Base-by-base conservation (phyloP, 2,113 vertebrate genomes). In the Oryzias melastigma region DNA sequence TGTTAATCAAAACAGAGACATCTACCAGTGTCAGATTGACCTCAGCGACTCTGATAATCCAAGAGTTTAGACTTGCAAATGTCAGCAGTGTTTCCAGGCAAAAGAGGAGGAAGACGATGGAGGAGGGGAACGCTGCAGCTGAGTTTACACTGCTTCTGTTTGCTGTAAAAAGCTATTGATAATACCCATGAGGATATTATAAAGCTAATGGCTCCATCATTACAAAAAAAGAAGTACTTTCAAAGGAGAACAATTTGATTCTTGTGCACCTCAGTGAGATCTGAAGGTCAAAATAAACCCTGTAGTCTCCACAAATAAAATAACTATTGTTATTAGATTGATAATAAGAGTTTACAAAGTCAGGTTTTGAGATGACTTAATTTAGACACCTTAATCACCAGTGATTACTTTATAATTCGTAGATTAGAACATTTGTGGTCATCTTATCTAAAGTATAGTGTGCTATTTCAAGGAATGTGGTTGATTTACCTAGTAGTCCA, bases 41-140 rank as follows among this genome's bases (percentile, higher is more conserved):
- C 73, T 65, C 68, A 52, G 52, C 65, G 35, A 58, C 43, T 24
- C 50, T 5, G 16, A 66, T 25, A 69, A 58, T 43, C n/a, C 60
- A 70, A 56, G 83, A 50, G 69, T 76, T 56, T 3, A 70, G 73
- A 75, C 83, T 81, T 81, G 83, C 85, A 88, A 87, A 88, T 82
- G 60, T 81, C 72, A 73, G 77, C 80, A 76, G 62, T 17, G 76
- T 62, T 54, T 77, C 63, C 20, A 2, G 43, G 70, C 58, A 47
- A 58, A 65, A 41, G 58, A 53, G 40, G 65, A 62, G 62, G 73
- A 73, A 60, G 61, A 54, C 50, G 46, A 62, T 47, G 44, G 62
- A 54, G 67, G 35, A 45, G 56, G 40, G 47, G 49, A 61, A 71
- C 1, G 35, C 8, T 35, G 55, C 19, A 81, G 77, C 83, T 82